Base-by-base conservation (phyloP, 2,797 vertebrate genomes). In the Hipposideros larvatus region DNA sequence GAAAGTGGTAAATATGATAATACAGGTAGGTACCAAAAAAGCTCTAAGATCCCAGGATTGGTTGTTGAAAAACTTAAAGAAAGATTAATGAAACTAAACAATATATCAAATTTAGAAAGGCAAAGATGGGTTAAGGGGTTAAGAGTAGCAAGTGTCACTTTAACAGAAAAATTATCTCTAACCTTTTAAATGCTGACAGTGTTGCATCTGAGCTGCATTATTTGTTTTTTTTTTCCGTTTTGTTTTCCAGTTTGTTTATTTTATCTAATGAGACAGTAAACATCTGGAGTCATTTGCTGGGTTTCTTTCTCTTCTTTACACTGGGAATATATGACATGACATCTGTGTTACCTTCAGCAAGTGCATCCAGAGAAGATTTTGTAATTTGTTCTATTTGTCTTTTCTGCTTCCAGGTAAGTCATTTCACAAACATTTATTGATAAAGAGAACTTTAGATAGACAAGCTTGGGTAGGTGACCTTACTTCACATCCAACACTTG, bases 281-380 rank as follows among this genome's bases (percentile, higher is more conserved):
- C 95, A 99, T 99, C 98, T 99, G 99, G 99, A 99, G 99, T 98
- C 99, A 99, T 74, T 98, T 99, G 97, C 96, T 99, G 96, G 99
- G 99, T 88, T 99, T 99, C 98, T 86, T 99, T 94, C 98, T 99
- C 96, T 99, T 99, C 98, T 99, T 99, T 98, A 98, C 97, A 5
- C 97, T 99, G 93, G 99, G 99, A 5, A 99, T 99, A 79, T 99
- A 99, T 96, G 99, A 99, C 98, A 99, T 99, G 99, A 98, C 98
- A 1, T 98, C 98, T 0, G 99, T 99, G 82, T 98, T 99, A 98
- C 99, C 99, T 16, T 98, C 98, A 0, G 97, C 99, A 26, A 99
- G 99, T 11, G 99, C 99, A 7, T 99, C 99, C 90, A 98, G 99
- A 7, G 99, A 99, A 97, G 99, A 99, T 96, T 99, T 99, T 78